phyloP scores from a whole-genome alignment of 2,888 invertebrate species.

The Lasioglossum calceatum region DNA sequence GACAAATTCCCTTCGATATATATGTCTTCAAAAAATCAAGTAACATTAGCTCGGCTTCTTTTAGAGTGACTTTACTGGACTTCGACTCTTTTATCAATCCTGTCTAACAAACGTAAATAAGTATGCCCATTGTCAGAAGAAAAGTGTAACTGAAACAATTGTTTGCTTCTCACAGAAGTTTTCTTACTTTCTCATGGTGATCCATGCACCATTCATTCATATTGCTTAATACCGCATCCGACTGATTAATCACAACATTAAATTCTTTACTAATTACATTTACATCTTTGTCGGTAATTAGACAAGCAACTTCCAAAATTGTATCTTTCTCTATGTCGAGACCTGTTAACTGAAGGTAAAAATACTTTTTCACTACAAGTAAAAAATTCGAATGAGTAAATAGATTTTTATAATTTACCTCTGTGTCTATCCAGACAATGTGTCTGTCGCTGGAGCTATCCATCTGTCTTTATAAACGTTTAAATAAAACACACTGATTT shows the following conservation, averaged over 20 bases:
- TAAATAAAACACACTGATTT: slow-evolving; percentile 12
- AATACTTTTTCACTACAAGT: slow-evolving; percentile 1
- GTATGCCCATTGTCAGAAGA: not conserved
- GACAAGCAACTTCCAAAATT: slow-evolving; percentile 95
- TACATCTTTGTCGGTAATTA: slow-evolving; percentile 93
- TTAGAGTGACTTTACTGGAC: slow-evolving; percentile 88
- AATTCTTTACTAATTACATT: slow-evolving; percentile 91
- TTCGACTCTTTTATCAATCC: slow-evolving; percentile 91
- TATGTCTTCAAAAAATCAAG: slow-evolving; percentile 89
- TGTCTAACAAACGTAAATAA: slow-evolving; percentile 84
- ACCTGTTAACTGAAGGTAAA: slow-evolving; percentile 92
- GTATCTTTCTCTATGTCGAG: slow-evolving; percentile 90
- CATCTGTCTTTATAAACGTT: slow-evolving; percentile 37
- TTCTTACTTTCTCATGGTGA: slow-evolving; percentile 90
- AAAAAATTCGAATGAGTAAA: not conserved
- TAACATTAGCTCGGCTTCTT: slow-evolving; percentile 89
- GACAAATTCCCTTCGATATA: slow-evolving; percentile 87
- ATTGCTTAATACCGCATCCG: slow-evolving; percentile 88
- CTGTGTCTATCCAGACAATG: slow-evolving; percentile 92
- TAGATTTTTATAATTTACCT: slow-evolving; percentile 82
- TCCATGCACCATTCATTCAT: slow-evolving; percentile 95
- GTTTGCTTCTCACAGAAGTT: not conserved
- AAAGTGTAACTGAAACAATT: not conserved
- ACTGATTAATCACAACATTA: slow-evolving; percentile 91
- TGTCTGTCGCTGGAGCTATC: slow-evolving; percentile 49